Base-by-base conservation (phyloP, 2,888 invertebrate species). In the Aleiodes alternator region DNA sequence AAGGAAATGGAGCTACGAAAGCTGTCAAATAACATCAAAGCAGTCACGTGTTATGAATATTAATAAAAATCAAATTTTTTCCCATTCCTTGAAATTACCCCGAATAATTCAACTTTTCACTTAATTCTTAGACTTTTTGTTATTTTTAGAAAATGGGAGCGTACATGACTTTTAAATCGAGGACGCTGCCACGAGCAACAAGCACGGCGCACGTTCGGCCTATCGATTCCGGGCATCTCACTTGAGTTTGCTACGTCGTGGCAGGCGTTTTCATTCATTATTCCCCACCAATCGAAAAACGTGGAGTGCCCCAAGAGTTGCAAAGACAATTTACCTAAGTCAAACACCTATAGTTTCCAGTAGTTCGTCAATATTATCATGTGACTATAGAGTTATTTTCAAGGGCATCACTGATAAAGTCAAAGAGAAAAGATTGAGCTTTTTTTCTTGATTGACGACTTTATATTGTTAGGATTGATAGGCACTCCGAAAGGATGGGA, bases 151-250 rank as follows among this genome's bases (percentile, higher is more conserved):
- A 64, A 77, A 77, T 69, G 77, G 64, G 81, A 80, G 72, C 80
- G 78, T 80, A 72, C 79, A 80, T 80, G 73, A 74, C 76, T 81
- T 79, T 77, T 76, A 78, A 76, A 81, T 81, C 76, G 80, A 80
- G 82, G 82, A 78, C 81, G 77, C 16, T 56, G 59, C 55, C 59
- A 72, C 76, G 38, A 55, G 76, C 73, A 56, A 70, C 69, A 14
- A 56, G 69, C 66, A 70, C 53, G 38, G 34, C 43, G 64, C 72
- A 66, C 38, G n/a, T 55, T 72, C 66, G 23, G 64, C 43, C 43
- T 55, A 72, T 72, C 43, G 72, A 72, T 66, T 72, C n/a, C 4
- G 23, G 38, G 31, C 38, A 72, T 72, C 43, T 38, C 43, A 43
- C 55, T 38, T 31, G 16, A 53, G 16, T 12, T 50, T 23, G 48